Evolutionary conservation across 1,140 invertebrate species (phyloP).

Genomic region (Heliconius nattereri): DNA sequence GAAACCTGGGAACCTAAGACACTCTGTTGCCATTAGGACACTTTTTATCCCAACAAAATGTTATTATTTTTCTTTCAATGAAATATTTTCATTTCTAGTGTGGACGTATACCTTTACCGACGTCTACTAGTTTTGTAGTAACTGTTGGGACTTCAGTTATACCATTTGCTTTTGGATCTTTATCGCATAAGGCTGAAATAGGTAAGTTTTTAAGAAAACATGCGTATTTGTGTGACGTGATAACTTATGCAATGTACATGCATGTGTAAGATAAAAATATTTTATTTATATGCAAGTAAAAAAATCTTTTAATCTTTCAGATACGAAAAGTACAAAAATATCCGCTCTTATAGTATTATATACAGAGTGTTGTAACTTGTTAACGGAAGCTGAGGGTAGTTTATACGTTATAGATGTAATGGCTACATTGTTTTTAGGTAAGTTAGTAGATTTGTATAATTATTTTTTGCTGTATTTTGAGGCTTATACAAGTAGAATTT

Average conservation of each 20-base stretch:
- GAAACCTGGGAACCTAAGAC: too few relatives aligned
- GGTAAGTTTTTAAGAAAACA: not conserved
- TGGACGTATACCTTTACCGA: conserved; percentile 42
- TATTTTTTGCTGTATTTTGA: not conserved
- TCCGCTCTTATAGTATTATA: conserved; percentile 49
- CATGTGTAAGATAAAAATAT: too few relatives aligned
- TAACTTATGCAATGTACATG: not conserved
- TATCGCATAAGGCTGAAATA: conserved; percentile 34
- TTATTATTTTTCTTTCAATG: too few relatives aligned
- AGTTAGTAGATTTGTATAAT: not conserved
- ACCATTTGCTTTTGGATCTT: conserved; percentile 41
- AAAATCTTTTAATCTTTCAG: not conserved
- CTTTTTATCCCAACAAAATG: too few relatives aligned
- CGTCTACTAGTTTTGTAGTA: conserved; percentile 35
- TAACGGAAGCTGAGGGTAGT: conserved; percentile 51
- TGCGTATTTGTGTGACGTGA: not conserved
- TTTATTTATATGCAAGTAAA: not conserved
- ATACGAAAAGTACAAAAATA: conserved; percentile 26
- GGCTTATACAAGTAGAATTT: too few relatives aligned
- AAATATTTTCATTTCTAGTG: conserved; percentile 36
- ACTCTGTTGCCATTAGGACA: too few relatives aligned
- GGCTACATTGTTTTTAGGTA: conserved; percentile 51
- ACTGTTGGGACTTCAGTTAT: conserved; percentile 28
- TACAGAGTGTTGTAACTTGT: conserved; percentile 48
- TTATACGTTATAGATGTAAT: conserved; percentile 51